Evolutionary conservation across 2,113 vertebrate genomes (phyloP), one percentile per base, ranked within the genome.

Genomic region (Panthera leo): DNA sequence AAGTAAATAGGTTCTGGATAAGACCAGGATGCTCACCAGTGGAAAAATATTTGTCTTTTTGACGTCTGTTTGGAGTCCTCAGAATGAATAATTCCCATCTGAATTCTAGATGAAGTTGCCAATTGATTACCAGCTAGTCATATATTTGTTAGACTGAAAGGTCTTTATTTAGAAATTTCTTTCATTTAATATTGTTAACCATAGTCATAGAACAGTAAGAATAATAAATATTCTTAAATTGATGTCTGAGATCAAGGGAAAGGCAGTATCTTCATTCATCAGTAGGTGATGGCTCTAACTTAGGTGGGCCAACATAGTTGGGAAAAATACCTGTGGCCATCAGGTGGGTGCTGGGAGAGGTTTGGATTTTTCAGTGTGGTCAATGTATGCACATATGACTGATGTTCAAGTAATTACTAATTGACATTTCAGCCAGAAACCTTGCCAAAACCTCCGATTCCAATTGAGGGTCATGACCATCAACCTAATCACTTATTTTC

Each of bases 91-190:
- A 61, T 91, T 90, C 16, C 31, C 67, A 51, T 82, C 39, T 82
- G 65, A 82, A 58, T 93, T 93, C 75, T 82, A 61, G 10, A 42
- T 76, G 53, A 95, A 70, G 12, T 53, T 92, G 21, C 21, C 16
- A 15, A 0, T 45, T 79, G 93, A 79, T n/a, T 67, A 31, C 29
- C 18, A 55, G 16, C 68, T 76, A 42, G n/a, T 73, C 70, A 48
- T 75, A 21, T 87, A 51, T 70, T 86, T 92, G 15, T 94, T 67
- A 79, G 29, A 84, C 21, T 7, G n/a, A n/a, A 94, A 67, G 36
- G 6, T 23, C 31, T 96, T 96, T 82, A 42, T n/a, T 73, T 85
- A 89, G 85, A 92, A 92, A 83, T 83, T 76, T 23, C 21, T 55
- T 55, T 48, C 51, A 78, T 61, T 85, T 51, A 84, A 51, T 73